Conservation (phyloP, 2,113 vertebrate species). For the Chloroceryle aenea region DNA sequence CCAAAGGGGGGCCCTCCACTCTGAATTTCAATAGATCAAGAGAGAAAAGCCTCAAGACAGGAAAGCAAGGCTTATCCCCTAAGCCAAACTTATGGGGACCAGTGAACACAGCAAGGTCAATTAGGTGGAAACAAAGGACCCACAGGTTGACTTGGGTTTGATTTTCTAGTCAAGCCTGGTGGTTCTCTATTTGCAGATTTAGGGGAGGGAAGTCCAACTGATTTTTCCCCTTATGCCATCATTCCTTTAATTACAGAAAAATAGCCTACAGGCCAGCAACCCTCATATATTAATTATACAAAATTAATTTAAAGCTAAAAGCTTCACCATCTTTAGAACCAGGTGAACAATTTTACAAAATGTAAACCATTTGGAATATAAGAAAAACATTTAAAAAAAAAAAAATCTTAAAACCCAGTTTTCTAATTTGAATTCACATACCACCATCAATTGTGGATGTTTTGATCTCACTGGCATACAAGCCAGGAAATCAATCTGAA, state of each 20-base stretch:
- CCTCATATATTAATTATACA: background rate
- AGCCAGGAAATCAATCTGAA: constrained; percentile 25
- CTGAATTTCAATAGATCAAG: constrained; percentile 63
- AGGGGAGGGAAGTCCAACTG: background rate
- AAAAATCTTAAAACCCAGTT: background rate
- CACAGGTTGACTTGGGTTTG: background rate
- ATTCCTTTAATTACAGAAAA: background rate
- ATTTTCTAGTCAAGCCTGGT: constrained; percentile 10
- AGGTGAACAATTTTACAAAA: background rate
- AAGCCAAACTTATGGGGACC: constrained; percentile 6
- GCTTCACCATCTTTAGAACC: background rate
- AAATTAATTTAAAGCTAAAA: background rate
- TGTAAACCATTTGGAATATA: background rate
- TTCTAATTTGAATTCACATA: background rate
- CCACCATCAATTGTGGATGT: background rate
- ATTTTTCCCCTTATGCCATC: background rate
- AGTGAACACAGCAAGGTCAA: constrained; percentile 22
- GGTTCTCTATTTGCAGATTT: background rate
- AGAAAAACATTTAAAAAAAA: background rate
- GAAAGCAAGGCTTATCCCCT: constrained; percentile 49
- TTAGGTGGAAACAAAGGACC: constrained; percentile 34
- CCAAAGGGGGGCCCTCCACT: background rate
- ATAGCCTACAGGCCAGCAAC: background rate
- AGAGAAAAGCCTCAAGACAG: constrained; percentile 28
- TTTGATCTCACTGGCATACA: background rate